Evolutionary conservation across 2,888 invertebrate species (phyloP).

Genomic region (Ennomos erosarius): DNA sequence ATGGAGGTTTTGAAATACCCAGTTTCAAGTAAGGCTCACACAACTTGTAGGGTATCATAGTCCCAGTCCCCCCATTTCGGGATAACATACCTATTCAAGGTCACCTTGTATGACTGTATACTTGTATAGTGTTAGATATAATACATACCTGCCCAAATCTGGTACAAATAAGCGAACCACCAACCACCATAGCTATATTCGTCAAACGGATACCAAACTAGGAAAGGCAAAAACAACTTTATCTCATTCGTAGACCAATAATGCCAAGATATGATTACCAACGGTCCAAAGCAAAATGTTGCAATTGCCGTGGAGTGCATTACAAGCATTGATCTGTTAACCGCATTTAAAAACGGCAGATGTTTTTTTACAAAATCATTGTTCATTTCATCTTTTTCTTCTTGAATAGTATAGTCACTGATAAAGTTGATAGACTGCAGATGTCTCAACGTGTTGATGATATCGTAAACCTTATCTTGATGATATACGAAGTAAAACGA

Average conservation of each 20-base stretch:
- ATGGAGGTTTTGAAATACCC: too few species aligned
- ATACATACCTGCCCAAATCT: slow-evolving; percentile 53
- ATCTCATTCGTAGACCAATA: slow-evolving; percentile 52
- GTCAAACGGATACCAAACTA: slow-evolving; percentile 61
- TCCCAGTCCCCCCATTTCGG: too few species aligned
- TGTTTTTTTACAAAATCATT: slow-evolving; percentile 30
- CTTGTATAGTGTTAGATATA: not conserved
- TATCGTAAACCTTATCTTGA: slow-evolving; percentile 43
- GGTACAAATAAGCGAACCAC: slow-evolving; percentile 51
- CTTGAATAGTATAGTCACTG: not conserved
- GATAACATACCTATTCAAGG: too few species aligned
- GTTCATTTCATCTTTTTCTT: slow-evolving; percentile 12
- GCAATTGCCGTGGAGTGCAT: slow-evolving; percentile 31
- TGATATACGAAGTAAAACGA: slow-evolving; percentile 48
- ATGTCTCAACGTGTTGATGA: slow-evolving; percentile 44
- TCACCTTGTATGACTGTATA: too few species aligned
- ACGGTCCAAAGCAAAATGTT: slow-evolving; percentile 49
- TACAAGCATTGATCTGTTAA: slow-evolving; percentile 38
- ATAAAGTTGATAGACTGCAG: slow-evolving; percentile 15
- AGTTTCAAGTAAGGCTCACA: too few species aligned
- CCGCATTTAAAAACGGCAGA: slow-evolving; percentile 38
- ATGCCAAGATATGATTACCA: slow-evolving; percentile 40
- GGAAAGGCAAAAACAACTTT: slow-evolving; percentile 52
- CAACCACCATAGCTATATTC: slow-evolving; percentile 46
- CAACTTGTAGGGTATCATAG: too few species aligned